Evolutionary conservation across 1,140 invertebrate genomes (phyloP), one percentile per base, ranked within the genome.

Genomic region (Aphelenchoides fujianensis): DNA sequence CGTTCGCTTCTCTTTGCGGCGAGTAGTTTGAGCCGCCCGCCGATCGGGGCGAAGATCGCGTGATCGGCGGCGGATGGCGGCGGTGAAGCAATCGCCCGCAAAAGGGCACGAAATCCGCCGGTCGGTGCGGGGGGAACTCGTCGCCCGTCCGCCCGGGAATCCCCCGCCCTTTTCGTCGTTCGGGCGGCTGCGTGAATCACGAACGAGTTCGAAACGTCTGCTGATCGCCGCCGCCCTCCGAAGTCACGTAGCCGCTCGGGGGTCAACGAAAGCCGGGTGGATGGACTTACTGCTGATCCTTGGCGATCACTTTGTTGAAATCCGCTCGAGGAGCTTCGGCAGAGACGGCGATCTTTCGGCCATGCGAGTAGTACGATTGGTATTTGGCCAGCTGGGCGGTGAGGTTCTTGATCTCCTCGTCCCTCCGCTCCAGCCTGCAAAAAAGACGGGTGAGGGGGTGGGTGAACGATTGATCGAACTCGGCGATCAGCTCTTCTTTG

Each of bases 241-340:
- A n/a, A n/a, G n/a, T n/a, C n/a, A n/a, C n/a, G n/a, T n/a, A n/a
- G n/a, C n/a, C n/a, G n/a, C n/a, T n/a, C n/a, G n/a, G n/a, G n/a
- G n/a, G n/a, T n/a, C n/a, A n/a, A n/a, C n/a, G n/a, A n/a, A n/a
- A n/a, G n/a, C n/a, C n/a, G n/a, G n/a, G n/a, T n/a, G n/a, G n/a
- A n/a, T n/a, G n/a, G n/a, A 67, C 72, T 70, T 54, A 80, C 77
- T 36, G 75, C 59, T 76, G 55, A 36, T 77, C 75, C 31, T 80
- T 77, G 27, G 57, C 61, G 36, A 69, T 48, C 23, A 36, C 28
- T 79, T 63, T 75, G 32, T n/a, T n/a, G n/a, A n/a, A 16, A 3
- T 9, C 7, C 28, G 27, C 12, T 30, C 67, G 16, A 73, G 61
- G 9, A 35, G 16, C 53, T 74, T 74, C 73, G 5, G 78, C 78